These are phyloP conservation scores for Drosophila kikkawai DNA, from an alignment of 1,140 invertebrate genomes.

Conservation along the genomic window DNA sequence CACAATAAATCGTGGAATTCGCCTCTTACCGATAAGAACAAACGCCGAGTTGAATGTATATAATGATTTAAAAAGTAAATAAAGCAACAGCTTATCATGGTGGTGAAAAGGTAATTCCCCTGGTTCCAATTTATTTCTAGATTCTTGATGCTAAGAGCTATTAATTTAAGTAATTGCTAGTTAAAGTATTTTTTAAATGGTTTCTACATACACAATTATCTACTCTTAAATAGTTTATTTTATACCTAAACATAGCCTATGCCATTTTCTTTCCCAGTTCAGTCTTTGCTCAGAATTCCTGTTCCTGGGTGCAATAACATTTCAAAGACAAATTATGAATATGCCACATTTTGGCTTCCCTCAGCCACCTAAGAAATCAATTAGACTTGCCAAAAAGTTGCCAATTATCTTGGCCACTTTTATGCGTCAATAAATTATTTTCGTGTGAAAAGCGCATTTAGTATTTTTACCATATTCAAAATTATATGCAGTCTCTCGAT, in stretches of 20 bases:
- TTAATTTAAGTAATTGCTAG: background rate
- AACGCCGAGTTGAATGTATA: background rate
- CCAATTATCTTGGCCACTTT: conserved; percentile 73
- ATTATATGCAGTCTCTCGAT: conserved; percentile 16
- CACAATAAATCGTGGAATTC: conserved; percentile 12
- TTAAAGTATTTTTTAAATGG: background rate
- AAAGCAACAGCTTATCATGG: background rate
- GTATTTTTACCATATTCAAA: conserved; percentile 40
- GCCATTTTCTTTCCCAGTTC: background rate
- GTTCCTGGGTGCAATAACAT: background rate
- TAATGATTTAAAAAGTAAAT: conserved; percentile 13
- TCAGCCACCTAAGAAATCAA: conserved; percentile 56
- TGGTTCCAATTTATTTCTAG: background rate
- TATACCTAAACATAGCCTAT: background rate
- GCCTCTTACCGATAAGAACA: conserved; percentile 7
- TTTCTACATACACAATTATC: background rate
- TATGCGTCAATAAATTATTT: conserved; percentile 77
- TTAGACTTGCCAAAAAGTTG: conserved; percentile 56
- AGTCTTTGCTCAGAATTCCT: background rate
- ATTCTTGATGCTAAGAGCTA: background rate
- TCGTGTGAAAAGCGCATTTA: conserved; percentile 60
- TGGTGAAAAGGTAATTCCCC: background rate
- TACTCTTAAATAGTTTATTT: background rate
- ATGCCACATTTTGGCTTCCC: background rate
- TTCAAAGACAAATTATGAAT: conserved; percentile 10